Evolutionary conservation across 2,888 invertebrate genomes (phyloP).

Genomic region (Cremastobaeus sp.): DNA sequence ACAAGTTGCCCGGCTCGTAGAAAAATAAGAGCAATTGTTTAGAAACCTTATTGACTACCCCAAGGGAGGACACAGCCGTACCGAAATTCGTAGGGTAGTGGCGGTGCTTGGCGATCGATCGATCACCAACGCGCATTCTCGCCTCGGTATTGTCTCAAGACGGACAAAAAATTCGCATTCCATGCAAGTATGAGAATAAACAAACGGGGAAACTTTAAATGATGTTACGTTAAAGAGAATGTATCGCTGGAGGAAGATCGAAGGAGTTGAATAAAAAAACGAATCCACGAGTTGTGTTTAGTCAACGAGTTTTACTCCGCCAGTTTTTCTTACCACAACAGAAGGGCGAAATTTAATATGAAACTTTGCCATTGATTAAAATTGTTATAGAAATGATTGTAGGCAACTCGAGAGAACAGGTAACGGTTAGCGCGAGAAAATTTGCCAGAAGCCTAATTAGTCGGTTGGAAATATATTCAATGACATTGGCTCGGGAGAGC

Average conservation of each 20-base stretch:
- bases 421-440: too few species aligned
- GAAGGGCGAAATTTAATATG: too few species aligned
- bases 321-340: too few species aligned
- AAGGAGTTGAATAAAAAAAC: conserved; percentile 22
- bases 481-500: conserved; percentile 16
- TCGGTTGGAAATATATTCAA: conserved; percentile 38
- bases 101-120: conserved; percentile 34
- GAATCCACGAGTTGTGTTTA: conserved; percentile 1
- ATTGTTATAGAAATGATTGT: too few species aligned
- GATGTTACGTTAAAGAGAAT: conserved; percentile 27
- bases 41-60: conserved; percentile 39
- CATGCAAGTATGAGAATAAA: conserved; percentile 35
- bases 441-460: conserved; percentile 37
- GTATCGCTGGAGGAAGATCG: conserved; percentile 7
- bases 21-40: conserved; percentile 60
- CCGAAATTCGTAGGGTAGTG: conserved; percentile 11
- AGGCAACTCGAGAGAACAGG: too few species aligned
- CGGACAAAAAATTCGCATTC: conserved; percentile 31
- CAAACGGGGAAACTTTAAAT: conserved; percentile 35
- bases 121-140: conserved; percentile 33
- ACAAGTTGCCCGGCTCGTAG: conserved; percentile 45
- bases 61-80: conserved; percentile 25
- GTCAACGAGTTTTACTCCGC: neutral
- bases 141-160: conserved; percentile 24
- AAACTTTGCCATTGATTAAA: too few species aligned